Evolutionary conservation across 2,888 invertebrate species (phyloP).

Genomic region (Anagyrus pseudococci): DNA sequence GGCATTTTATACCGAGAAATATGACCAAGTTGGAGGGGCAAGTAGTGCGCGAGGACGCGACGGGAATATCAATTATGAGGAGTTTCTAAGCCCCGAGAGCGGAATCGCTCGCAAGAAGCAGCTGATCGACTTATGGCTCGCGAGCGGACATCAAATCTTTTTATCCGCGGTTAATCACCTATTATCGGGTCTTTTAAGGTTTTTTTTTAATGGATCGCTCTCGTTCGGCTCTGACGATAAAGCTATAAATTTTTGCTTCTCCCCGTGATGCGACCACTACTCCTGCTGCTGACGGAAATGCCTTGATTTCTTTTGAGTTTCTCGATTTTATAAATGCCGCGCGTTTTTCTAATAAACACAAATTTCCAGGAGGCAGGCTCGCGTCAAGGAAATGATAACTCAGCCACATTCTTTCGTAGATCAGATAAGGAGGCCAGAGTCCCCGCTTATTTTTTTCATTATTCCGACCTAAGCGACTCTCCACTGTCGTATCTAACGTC

Average conservation of each 20-base stretch:
- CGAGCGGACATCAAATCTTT: too few relatives aligned
- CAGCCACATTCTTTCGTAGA: constrained; percentile 1
- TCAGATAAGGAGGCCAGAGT: constrained; percentile 15
- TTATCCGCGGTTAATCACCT: too few relatives aligned
- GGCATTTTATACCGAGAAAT: constrained; percentile 24
- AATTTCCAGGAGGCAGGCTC: too few relatives aligned
- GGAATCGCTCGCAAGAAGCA: constrained; percentile 7
- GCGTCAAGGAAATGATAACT: background rate
- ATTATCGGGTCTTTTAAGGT: too few relatives aligned
- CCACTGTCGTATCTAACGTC: too few relatives aligned
- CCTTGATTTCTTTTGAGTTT: too few relatives aligned
- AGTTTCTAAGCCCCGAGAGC: constrained; percentile 22
- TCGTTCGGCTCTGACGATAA: constrained; percentile 1
- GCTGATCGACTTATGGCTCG: constrained; percentile 7
- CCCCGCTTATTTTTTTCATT: constrained; percentile 21
- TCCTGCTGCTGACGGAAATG: too few relatives aligned
- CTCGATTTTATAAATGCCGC: too few relatives aligned
- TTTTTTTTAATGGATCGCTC: too few relatives aligned
- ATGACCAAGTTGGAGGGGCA: constrained; percentile 5
- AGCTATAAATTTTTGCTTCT: background rate
- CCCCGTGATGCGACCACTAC: too few relatives aligned
- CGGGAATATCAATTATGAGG: constrained; percentile 26
- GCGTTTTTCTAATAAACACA: background rate
- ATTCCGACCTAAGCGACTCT: constrained; percentile 36
- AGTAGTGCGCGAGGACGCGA: constrained; percentile 2